Evolutionary conservation across 1,140 invertebrate genomes (phyloP).

Genomic region (Palaemon carinicauda): DNA sequence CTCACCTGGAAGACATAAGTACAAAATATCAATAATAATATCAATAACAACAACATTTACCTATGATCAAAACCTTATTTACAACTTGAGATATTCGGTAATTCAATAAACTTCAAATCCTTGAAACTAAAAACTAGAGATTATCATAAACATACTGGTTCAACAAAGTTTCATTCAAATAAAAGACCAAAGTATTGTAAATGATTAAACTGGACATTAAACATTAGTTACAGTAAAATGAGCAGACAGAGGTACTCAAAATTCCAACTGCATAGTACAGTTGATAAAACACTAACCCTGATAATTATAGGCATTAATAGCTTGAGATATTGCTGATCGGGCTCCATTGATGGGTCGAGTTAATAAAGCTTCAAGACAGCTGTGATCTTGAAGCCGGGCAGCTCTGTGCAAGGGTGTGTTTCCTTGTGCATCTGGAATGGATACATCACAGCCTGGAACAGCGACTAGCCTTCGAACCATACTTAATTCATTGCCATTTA

Average conservation of each 20-base stretch:
- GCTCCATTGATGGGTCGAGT: slow-evolving; percentile 47
- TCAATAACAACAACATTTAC: no score
- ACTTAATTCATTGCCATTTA: slow-evolving; percentile 42
- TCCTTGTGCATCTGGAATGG: slow-evolving; percentile 38
- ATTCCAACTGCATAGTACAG: background rate
- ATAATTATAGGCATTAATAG: slow-evolving; percentile 53
- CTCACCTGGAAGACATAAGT: slow-evolving; percentile 33
- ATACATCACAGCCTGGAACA: slow-evolving; percentile 45
- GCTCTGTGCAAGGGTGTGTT: slow-evolving; percentile 54
- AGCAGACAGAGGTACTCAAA: no score
- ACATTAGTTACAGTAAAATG: no score
- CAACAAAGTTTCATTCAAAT: no score
- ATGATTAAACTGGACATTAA: background rate
- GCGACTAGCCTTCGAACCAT: slow-evolving; percentile 48
- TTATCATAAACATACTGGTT: no score
- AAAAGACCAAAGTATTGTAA: no score
- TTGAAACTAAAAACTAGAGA: no score
- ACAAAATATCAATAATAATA: background rate
- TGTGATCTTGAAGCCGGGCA: slow-evolving; percentile 13
- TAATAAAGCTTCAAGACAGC: slow-evolving; percentile 40
- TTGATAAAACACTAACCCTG: slow-evolving; percentile 29
- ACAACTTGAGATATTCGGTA: background rate
- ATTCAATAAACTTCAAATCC: no score
- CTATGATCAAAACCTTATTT: no score
- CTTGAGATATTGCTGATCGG: slow-evolving; percentile 34